Base-by-base conservation (phyloP, 2,113 vertebrate genomes). In the Tympanuchus pallidicinctus region DNA sequence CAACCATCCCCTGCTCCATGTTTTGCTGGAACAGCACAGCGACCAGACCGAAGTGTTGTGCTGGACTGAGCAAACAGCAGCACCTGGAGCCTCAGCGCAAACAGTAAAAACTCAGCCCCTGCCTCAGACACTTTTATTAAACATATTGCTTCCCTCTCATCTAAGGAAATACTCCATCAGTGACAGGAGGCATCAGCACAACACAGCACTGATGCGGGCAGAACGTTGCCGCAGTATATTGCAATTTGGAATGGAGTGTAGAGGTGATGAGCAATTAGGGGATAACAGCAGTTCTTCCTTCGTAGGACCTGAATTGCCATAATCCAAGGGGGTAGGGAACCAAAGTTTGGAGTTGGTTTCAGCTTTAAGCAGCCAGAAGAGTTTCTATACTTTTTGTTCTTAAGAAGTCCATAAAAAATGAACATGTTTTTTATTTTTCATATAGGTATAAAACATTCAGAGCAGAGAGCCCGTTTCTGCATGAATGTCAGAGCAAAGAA, bases 211-310 rank as follows among this genome's bases (percentile, higher is more conserved):
- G 28, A 8, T 15, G 36, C 14, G 76, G 47, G 70, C 61, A 76
- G 59, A 40, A 38, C 34, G 3, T 15, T 11, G 32, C 24, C 79
- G 22, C 1, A 0, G 6, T 3, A 1, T 10, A 5, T 10, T 18
- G 40, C 1, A 5, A 48, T 57, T 27, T 61, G 42, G 45, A 63
- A 48, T 14, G 10, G 57, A 79, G 69, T 47, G 9, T 25, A 18
- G 40, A 57, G 76, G 22, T 57, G 40, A 48, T 22, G 81, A 74
- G 45, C 0, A 0, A 21, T 13, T 40, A 70, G 13, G 30, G 13
- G 30, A 64, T 27, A 32, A 4, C 0, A 65, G 13, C 38, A 69
- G 48, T 34, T 27, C 65, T 72, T 14, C 42, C 70, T n/a, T 30
- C 38, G 13, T 28, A 45, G 21, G 16, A 54, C 76, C 63, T 38